These are phyloP conservation scores for Polietes domitor DNA, from an alignment of 2,888 invertebrate genomes.

Conservation along the genomic window DNA sequence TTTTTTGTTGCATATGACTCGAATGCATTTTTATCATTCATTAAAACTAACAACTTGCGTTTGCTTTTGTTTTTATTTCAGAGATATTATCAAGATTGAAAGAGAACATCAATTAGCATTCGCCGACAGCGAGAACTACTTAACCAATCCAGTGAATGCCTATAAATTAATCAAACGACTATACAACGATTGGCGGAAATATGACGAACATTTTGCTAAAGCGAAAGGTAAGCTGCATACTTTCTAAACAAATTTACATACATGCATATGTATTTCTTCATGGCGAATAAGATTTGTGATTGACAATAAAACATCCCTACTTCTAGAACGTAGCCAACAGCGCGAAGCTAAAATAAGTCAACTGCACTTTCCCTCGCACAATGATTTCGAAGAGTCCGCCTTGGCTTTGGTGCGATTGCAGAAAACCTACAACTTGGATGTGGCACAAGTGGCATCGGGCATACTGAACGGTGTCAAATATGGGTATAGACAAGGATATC, in stretches of 20 bases:
- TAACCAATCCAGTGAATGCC: slow-evolving; percentile 96
- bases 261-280: no score
- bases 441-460: slow-evolving; percentile 91
- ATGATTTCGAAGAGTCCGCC: slow-evolving; percentile 97
- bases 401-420: slow-evolving; percentile 95
- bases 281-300: neutral
- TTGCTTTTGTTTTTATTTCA: slow-evolving; percentile 55
- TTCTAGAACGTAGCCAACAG: slow-evolving; percentile 34
- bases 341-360: slow-evolving; percentile 4
- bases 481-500: slow-evolving; percentile 81
- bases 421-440: slow-evolving; percentile 94
- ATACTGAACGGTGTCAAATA: slow-evolving; percentile 91
- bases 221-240: slow-evolving; percentile 79
- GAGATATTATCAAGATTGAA: slow-evolving; percentile 84
- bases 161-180: slow-evolving; percentile 95
- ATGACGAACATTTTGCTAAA: slow-evolving; percentile 87
- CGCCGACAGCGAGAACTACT: slow-evolving; percentile 88
- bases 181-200: slow-evolving; percentile 92
- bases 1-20: no score
- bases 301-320: neutral
- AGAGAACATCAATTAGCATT: slow-evolving; percentile 89
- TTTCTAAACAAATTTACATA: no score
- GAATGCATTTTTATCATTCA: no score
- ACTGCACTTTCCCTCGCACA: slow-evolving; percentile 92
- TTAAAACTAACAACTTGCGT: no score